Evolutionary conservation across 2,888 invertebrate genomes (phyloP), one percentile per base, ranked within the genome.

Genomic region (Mesoligia furuncula): DNA sequence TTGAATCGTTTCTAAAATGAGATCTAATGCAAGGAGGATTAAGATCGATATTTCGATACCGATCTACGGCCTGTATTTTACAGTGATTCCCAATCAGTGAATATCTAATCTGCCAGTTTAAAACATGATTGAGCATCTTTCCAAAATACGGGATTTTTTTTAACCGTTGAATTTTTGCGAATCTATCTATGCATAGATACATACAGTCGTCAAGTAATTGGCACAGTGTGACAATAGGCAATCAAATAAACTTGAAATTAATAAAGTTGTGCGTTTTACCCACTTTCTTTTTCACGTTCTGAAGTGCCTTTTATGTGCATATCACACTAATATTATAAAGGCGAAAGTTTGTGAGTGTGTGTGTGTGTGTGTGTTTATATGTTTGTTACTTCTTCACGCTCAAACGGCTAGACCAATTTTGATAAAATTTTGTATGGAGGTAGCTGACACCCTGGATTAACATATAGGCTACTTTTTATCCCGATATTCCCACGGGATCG

Each of bases 11-110:
- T 51, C 27, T 42, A 74, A 65, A 81, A 51, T 79, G 57, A 65
- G 51, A 79, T 81, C 65, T 79, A 81, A 59, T 42, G 65, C n/a
- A 7, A 65, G 39, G 13, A 57, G 15, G n/a, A n/a, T 42, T 39
- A 27, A 31, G 20, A 31, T 48, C 57, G 57, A 57, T 73, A 20
- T 54, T 45, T 24, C 15, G 2, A 9, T n/a, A 61, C 11, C 61
- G 42, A n/a, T 57, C 62, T 39, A 45, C 15, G 20, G 8, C 15
- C 15, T 11, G 11, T 13, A 13, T 36, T 59, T 51, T 59, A 57
- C 27, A 73, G 31, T 0, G 4, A 71, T 36, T 15, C 45, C 13
- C 13, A 62, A 17, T 39, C 27, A 17, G 0, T 51, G 24, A 54
- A 62, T 27, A 31, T 48, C 15, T 27, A 59, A 77, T 24, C 4